Evolutionary conservation across 2,797 vertebrate genomes (phyloP), one percentile per base, ranked within the genome.

Genomic region (Melanotaenia boesemani): DNA sequence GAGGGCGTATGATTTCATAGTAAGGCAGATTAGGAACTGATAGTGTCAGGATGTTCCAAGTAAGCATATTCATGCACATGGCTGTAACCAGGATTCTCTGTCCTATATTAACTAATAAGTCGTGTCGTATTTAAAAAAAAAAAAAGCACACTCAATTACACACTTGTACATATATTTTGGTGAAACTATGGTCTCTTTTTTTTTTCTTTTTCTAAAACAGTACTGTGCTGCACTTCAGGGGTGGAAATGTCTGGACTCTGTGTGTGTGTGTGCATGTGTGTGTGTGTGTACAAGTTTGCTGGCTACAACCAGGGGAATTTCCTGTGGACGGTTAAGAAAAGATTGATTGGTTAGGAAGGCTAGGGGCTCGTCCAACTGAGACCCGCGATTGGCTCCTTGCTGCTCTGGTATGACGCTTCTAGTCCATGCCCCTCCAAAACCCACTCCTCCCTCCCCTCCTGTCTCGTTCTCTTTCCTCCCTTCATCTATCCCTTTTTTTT

Each of bases 341-440:
- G 75, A 85, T 30, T 77, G 87, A 94, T 93, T 92, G 91, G 91
- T 79, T 77, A 26, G 64, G 26, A 82, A 57, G 70, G 72, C 85
- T 87, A 91, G 91, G 92, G 93, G 93, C 93, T 93, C 89, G 92
- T 92, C 91, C 67, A 44, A 91, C n/a, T 7, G 79, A 86, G 81
- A 67, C 44, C 56, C 0, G 37, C 20, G 61, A 93, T 93, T 92
- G 92, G 91, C 67, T 84, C 71, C 63, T 80, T 6, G 57, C 74
- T n/a, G 78, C 80, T 90, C 86, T 88, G 90, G 90, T 89, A 91
- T 93, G 92, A 93, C 87, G 91, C 90, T 89, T 46, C 70, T 46
- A 86, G 79, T 86, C 77, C 86, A 81, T 69, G 83, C 87, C 81
- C 80, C 82, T 82, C 83, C 48, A 20, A 72, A 61, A 68, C 32